A percentile compares a stretch with the other conserved stretches of the same genome.
Conservation (phyloP, 1,140 invertebrate genomes). For the Euwallacea similis region DNA sequence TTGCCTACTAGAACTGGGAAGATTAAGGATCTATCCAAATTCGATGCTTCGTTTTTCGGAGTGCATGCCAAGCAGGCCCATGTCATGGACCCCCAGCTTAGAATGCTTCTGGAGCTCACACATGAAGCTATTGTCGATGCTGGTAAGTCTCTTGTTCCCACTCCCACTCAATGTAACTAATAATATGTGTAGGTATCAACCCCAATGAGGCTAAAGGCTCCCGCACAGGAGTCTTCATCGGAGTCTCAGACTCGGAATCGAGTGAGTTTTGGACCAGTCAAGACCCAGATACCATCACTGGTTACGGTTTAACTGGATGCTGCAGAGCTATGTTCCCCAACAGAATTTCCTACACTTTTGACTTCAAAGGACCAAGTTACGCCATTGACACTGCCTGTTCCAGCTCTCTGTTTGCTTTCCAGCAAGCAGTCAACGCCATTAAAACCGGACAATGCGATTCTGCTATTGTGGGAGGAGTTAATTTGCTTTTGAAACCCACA, state of each 20-base stretch:
- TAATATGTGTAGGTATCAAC: constrained; percentile 65
- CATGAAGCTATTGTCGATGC: constrained; percentile 95
- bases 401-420: constrained; percentile 84
- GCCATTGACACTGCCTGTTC: constrained; percentile 95
- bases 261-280: constrained; percentile 74
- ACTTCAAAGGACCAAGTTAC: constrained; percentile 89
- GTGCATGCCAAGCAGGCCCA: constrained; percentile 92
- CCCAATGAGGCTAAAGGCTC: constrained; percentile 77
- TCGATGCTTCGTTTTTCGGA: constrained; percentile 93
- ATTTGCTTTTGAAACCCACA: constrained; percentile 83
- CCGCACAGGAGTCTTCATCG: constrained; percentile 89
- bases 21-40: constrained; percentile 83
- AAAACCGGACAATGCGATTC: constrained; percentile 85
- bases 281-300: constrained; percentile 77
- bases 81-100: constrained; percentile 93
- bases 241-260: constrained; percentile 83
- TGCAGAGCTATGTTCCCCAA: constrained; percentile 95
- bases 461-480: constrained; percentile 87
- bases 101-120: constrained; percentile 89
- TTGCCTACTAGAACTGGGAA: constrained; percentile 85
- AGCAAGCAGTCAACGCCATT: constrained; percentile 84
- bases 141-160: constrained; percentile 11
- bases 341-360: constrained; percentile 92
- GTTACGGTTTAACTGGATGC: constrained; percentile 92
- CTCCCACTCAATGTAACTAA: not conserved